Conservation (phyloP, 2,113 vertebrate genomes). For the Siniperca knerii region DNA sequence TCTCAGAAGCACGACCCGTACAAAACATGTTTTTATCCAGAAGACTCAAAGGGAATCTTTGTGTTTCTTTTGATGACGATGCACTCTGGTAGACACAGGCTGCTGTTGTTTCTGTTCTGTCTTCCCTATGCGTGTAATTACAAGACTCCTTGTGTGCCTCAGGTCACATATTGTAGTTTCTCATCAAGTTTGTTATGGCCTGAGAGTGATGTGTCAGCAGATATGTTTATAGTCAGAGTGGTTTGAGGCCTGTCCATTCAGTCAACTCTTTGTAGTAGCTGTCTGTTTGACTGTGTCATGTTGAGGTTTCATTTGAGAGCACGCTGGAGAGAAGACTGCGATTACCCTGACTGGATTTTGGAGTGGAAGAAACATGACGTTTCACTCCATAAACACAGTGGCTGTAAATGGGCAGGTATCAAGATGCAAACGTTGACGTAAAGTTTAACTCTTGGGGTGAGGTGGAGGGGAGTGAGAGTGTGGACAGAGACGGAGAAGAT, state of each 20-base stretch:
- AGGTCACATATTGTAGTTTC: slow-evolving; percentile 65
- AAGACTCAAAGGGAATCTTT: slow-evolving; percentile 55
- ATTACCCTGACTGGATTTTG: slow-evolving; percentile 62
- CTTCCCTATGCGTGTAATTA: slow-evolving; percentile 64
- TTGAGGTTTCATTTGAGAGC: slow-evolving; percentile 51
- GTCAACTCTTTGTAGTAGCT: slow-evolving; percentile 52
- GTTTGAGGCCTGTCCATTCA: slow-evolving; percentile 36
- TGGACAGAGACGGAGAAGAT: slow-evolving; percentile 37
- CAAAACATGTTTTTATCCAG: slow-evolving; percentile 45
- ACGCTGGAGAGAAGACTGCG: slow-evolving; percentile 49
- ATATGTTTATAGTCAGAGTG: slow-evolving; percentile 63
- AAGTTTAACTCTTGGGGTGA: slow-evolving; percentile 24
- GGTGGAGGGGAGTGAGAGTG: slow-evolving; percentile 44
- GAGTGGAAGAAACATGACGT: slow-evolving; percentile 37
- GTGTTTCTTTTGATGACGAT: slow-evolving; percentile 66
- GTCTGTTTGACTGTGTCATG: slow-evolving; percentile 48
- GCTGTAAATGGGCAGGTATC: slow-evolving; percentile 57
- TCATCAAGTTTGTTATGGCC: slow-evolving; percentile 71
- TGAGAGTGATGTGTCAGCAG: slow-evolving; percentile 69
- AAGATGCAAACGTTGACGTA: slow-evolving; percentile 33
- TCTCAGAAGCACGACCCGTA: slow-evolving; percentile 39
- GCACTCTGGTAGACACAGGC: slow-evolving; percentile 41
- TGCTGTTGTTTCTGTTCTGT: slow-evolving; percentile 49
- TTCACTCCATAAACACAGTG: slow-evolving; percentile 49
- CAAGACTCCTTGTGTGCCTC: slow-evolving; percentile 51